Evolutionary conservation across 1,140 invertebrate species (phyloP), one percentile per base, ranked within the genome.

Genomic region (Caenorhabditis remanei): DNA sequence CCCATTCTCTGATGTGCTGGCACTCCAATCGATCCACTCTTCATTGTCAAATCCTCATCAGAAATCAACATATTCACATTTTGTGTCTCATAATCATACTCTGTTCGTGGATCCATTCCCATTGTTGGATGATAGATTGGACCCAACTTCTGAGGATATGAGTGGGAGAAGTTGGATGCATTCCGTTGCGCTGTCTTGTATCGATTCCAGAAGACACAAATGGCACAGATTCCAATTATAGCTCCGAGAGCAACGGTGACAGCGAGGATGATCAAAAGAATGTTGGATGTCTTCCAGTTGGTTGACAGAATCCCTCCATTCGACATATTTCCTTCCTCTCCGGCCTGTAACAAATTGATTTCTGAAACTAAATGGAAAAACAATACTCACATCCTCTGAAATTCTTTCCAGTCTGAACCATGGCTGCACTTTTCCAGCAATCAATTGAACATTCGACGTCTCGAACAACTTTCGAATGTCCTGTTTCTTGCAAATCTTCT

Each of bases 11-110:
- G 50, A 50, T 88, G 85, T n/a, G 86, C 65, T 32, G 41, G 87
- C 65, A 71, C 63, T 41, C 87, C 89, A 32, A 89, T 84, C 24
- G 91, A 88, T 71, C 88, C 91, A 53, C 90, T 89, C 82, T 91
- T 90, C 53, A 89, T 63, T 21, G 91, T 92, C 24, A 88, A 71
- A 43, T 92, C 90, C 55, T 92, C 91, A 84, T 92, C 91, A 65
- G 91, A 91, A 24, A 92, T 92, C 11, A 91, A 90, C 63, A 92
- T 83, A 79, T 92, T 91, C 63, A 92, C 75, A 87, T 91, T 90
- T 90, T 92, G 61, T 13, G 79, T 56, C 87, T 82, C 83, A 43
- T 85, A 85, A 43, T 67, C 61, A 32, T 55, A 67, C 53, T 84
- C 75, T 9, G 43, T 46, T 21, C 86, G 43, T n/a, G 82, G 86